phyloP scores from a whole-genome alignment of 2,113 vertebrate genomes.

The Oostethus manadensis region DNA sequence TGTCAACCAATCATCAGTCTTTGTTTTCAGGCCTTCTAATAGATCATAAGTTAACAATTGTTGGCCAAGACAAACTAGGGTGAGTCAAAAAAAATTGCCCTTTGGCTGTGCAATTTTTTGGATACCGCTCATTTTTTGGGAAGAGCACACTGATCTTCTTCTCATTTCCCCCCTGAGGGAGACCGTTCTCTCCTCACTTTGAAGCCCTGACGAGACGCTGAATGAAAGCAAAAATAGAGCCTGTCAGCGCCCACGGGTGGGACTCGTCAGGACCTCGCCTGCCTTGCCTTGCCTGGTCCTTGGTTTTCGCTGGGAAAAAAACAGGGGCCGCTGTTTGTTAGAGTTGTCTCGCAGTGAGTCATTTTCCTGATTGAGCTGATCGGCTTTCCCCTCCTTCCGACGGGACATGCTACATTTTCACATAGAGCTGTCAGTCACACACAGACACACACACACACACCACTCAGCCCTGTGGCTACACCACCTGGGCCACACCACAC shows the following conservation, averaged over 20 bases:
- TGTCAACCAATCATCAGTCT: too few relatives aligned
- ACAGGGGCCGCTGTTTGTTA: not conserved
- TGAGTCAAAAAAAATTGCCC: conserved; percentile 46
- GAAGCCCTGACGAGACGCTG: conserved; percentile 65
- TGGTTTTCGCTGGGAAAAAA: not conserved
- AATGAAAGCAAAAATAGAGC: conserved; percentile 66
- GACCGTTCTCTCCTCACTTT: conserved; percentile 58
- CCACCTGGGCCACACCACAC: conserved; percentile 60
- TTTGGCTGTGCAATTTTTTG: conserved; percentile 59
- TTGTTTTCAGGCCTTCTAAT: conserved; percentile 55
- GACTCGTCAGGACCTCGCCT: conserved; percentile 44
- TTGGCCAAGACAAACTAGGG: conserved; percentile 54
- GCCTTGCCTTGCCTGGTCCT: not conserved
- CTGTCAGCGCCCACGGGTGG: conserved; percentile 62
- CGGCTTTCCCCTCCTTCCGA: conserved; percentile 25
- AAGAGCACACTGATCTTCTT: conserved; percentile 53
- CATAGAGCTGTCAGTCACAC: conserved; percentile 57
- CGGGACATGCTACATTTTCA: conserved; percentile 10
- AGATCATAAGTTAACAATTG: conserved; percentile 56
- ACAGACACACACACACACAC: conserved; percentile 48
- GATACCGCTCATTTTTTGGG: conserved; percentile 68
- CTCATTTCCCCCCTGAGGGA: conserved; percentile 36
- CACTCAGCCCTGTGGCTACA: conserved; percentile 67
- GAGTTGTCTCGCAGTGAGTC: not conserved
- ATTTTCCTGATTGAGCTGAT: conserved; percentile 23